Base-by-base conservation (phyloP, 2,888 invertebrate genomes). In the Morpho deidamia region DNA sequence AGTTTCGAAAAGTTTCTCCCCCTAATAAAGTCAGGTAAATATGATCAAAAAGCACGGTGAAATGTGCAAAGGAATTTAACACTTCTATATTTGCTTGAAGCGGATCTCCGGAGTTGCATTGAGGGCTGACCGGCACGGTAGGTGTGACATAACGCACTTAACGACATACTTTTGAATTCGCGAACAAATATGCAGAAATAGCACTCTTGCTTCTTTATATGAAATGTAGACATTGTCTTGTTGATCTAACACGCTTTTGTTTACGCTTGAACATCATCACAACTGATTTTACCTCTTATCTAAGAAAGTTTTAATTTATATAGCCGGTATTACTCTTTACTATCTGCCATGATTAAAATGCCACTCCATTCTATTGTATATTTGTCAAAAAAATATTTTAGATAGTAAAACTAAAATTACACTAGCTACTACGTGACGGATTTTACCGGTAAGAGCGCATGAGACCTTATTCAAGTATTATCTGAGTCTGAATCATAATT, bases 141-240 rank as follows among this genome's bases (percentile, higher is more conserved):
- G 2, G 23, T 59, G 62, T 70, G 78, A 83, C 71, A 76, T 81
- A 84, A 83, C 69, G 66, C 69, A 68, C 62, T 64, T 59, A 70
- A 63, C 68, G 75, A 74, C 77, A 77, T 66, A 76, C 80, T 72
- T 71, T 70, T 67, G 63, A 64, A 63, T 74, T 77, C 68, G 72
- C 72, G 61, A 64, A 61, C 69, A 71, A 68, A 67, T 65, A 74
- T 71, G 73, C 70, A 72, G 73, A 73, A 71, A 74, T 75, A 72
- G 51, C 50, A 56, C 54, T 48, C 51, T 56, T 58, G 47, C 58
- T 56, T 51, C 48, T 55, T 38, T 38, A 44, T 33, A 49, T 51
- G 48, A 58, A 47, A 47, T 33, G 43, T 42, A 43, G 14, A 33
- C 11, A 37, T 47, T 42, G 41, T 33, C 2, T 14, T 44, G 14